Base-by-base conservation (phyloP, 2,888 invertebrate species). In the Oconnorella tubifera region DNA sequence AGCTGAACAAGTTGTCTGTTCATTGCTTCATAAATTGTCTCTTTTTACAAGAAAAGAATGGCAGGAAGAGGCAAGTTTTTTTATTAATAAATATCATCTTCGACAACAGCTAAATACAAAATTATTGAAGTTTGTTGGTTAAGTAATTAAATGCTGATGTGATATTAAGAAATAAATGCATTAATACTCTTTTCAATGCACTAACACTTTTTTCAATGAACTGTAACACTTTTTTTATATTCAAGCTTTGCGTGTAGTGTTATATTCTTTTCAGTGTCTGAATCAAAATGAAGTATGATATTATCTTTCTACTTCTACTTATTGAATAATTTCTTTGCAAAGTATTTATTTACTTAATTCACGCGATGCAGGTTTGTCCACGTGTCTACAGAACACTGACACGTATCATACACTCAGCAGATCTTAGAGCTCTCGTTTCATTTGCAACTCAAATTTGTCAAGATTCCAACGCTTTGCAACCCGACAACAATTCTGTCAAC, bases 11-110 rank as follows among this genome's bases (percentile, higher is more conserved):
- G 27, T 68, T 40, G 56, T 64, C 49, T 29, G 33, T 2, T 58
- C 65, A 2, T 49, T 69, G 2, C 29, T 69, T n/a, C 57, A 51
- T 14, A 58, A 65, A 14, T 59, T 70, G n/a, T 33, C 56, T 32
- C 53, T 32, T 29, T 50, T 70, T 31, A 62, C 61, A 32, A 68
- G 56, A 58, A 63, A 64, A 49, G 70, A 70, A 23, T 65, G 63
- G 62, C 66, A 68, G 50, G 60, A 56, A 23, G 67, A 67, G 48
- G 69, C 67, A n/a, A 40, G 63, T 31, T 1, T 14, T 10, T 25
- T 53, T 14, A 14, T 25, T 23, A 53, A 53, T 53, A 25, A n/a
- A 14, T n/a, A n/a, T n/a, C n/a, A n/a, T n/a, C n/a, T n/a, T n/a
- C n/a, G n/a, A n/a, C n/a, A n/a, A n/a, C n/a, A 19, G 40, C 10